phyloP scores from a whole-genome alignment of 1,140 invertebrate species.

The Drosophila pandora region DNA sequence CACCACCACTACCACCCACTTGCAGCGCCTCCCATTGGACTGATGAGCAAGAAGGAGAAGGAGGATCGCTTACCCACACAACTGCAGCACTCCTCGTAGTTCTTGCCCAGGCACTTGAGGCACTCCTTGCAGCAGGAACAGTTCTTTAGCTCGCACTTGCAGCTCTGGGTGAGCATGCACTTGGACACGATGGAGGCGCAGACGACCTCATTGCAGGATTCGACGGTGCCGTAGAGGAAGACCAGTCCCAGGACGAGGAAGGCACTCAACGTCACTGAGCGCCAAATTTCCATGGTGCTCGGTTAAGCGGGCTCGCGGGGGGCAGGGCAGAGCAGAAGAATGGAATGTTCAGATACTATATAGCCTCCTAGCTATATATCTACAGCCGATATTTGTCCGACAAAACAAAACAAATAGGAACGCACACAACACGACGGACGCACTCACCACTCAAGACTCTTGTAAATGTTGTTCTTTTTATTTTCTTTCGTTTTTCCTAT shows the following conservation, averaged over 20 bases:
- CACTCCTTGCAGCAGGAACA: constrained; percentile 97
- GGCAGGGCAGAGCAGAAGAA: constrained; percentile 2
- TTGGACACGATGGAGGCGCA: constrained; percentile 94
- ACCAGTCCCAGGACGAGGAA: constrained; percentile 63
- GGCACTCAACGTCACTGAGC: constrained; percentile 67
- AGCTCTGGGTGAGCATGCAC: constrained; percentile 97
- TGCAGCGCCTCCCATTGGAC: constrained; percentile 2
- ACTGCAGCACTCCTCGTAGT: constrained; percentile 96
- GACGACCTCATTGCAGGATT: constrained; percentile 81
- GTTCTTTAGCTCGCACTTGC: constrained; percentile 96
- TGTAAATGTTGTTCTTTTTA: background rate
- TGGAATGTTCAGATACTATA: constrained; percentile 11
- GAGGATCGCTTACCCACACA: constrained; percentile 88
- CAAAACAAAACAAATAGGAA: constrained; percentile 1
- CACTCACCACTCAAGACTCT: constrained; percentile 1
- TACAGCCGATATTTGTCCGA: background rate
- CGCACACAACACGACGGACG: background rate
- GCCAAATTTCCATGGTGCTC: constrained; percentile 69
- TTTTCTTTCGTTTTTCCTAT: background rate
- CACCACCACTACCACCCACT: constrained; percentile 20
- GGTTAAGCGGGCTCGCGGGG: background rate
- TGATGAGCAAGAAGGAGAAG: background rate
- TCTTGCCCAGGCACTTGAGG: constrained; percentile 93
- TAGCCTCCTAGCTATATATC: background rate
- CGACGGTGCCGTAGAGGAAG: constrained; percentile 71